Evolutionary conservation across 2,113 vertebrate species (phyloP).

Genomic region (Pantherophis guttatus): DNA sequence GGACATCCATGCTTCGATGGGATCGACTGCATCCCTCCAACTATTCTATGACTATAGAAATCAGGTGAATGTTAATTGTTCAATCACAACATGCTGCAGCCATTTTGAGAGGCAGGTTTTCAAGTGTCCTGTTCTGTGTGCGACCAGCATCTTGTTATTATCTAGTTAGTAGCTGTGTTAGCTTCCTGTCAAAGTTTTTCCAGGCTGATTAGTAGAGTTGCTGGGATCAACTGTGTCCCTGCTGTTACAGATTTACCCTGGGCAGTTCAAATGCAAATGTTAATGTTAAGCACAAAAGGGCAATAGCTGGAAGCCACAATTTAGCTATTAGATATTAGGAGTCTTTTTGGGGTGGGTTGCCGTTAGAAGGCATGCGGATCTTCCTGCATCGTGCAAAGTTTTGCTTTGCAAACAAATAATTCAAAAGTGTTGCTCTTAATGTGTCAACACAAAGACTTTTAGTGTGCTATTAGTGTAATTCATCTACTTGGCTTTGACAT

Average conservation of each 20-base stretch:
- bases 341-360: background rate
- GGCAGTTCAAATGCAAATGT: background rate
- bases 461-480: background rate
- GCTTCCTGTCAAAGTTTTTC: too few species aligned
- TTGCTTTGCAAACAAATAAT: background rate
- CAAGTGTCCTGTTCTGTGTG: too few species aligned
- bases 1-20: too few species aligned
- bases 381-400: background rate
- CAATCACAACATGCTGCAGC: too few species aligned
- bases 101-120: too few species aligned
- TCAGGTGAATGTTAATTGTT: too few species aligned
- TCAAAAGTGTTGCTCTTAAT: background rate
- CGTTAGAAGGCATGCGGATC: background rate
- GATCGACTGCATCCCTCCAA: too few species aligned
- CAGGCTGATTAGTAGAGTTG: too few species aligned
- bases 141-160: too few species aligned
- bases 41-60: too few species aligned
- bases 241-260: background rate
- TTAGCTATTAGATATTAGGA: background rate
- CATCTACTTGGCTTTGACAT: background rate
- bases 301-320: background rate
- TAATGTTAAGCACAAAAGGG: background rate
- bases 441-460: background rate
- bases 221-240: too few species aligned
- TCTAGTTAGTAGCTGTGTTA: too few species aligned